Evolutionary conservation across 2,113 vertebrate genomes (phyloP).

Genomic region (Trinectes maculatus): DNA sequence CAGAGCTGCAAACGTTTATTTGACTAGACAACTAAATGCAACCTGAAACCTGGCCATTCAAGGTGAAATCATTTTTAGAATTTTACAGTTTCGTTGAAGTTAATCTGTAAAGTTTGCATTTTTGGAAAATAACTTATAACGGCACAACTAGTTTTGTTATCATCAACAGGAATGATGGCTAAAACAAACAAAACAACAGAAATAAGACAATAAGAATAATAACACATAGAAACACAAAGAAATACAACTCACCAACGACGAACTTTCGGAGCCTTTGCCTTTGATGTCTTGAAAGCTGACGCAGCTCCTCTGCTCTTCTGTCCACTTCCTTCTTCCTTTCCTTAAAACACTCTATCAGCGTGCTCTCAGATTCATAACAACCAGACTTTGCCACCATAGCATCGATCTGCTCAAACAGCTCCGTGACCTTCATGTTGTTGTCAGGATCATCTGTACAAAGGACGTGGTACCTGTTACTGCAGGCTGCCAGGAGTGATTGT

Average conservation of each 20-base stretch:
- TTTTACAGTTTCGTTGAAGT: no score
- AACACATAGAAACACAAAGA: neutral
- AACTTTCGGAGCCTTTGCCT: constrained; percentile 1
- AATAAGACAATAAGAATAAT: no score
- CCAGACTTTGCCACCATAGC: constrained; percentile 5
- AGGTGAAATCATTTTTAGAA: no score
- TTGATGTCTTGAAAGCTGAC: neutral
- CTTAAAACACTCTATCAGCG: neutral
- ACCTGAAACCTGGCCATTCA: no score
- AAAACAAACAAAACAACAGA: neutral
- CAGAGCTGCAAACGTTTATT: no score
- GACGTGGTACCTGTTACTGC: constrained; percentile 8
- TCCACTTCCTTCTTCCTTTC: neutral
- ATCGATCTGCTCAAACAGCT: constrained; percentile 34
- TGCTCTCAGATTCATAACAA: neutral
- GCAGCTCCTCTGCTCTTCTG: neutral
- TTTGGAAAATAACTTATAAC: no score
- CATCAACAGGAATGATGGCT: neutral
- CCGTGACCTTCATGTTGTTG: neutral
- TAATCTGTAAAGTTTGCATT: neutral
- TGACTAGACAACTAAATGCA: no score
- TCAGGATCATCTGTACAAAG: constrained; percentile 2
- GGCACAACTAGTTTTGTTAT: no score
- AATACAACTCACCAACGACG: constrained; percentile 11
- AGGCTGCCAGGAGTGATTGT: constrained; percentile 3